A percentile compares a stretch with the other conserved stretches of the same genome.
Conservation (phyloP, 1,140 invertebrate genomes). For the Gryon sp. region DNA sequence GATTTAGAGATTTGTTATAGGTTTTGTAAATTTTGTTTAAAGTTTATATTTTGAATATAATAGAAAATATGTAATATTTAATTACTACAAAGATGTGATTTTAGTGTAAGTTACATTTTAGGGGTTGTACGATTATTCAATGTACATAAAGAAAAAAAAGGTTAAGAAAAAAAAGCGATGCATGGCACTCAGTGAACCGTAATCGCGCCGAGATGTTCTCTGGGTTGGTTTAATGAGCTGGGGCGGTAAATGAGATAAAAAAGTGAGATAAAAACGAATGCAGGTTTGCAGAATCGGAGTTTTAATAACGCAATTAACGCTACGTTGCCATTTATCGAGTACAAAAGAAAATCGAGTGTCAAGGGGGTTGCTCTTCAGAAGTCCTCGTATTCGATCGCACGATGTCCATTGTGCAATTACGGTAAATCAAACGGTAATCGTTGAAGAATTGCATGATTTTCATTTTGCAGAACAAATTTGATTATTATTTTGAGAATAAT, state of each 20-base stretch:
- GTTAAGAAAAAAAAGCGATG: slow-evolving; percentile 17
- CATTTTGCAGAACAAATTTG: too few species aligned
- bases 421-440: too few species aligned
- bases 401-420: too few species aligned
- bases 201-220: slow-evolving; percentile 50
- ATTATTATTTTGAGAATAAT: too few species aligned
- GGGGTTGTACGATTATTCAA: slow-evolving; percentile 21
- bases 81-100: too few species aligned
- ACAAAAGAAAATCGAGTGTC: slow-evolving; percentile 31
- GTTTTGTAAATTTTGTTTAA: too few species aligned
- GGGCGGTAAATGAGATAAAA: slow-evolving; percentile 48
- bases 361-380: slow-evolving; percentile 18
- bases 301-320: slow-evolving; percentile 65
- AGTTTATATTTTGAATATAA: too few species aligned
- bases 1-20: too few species aligned
- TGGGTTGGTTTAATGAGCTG: slow-evolving; percentile 52
- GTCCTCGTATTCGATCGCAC: slow-evolving; percentile 1
- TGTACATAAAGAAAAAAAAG: slow-evolving; percentile 15
- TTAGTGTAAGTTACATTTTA: too few species aligned
- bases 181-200: slow-evolving; percentile 32
- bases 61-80: too few species aligned
- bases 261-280: slow-evolving; percentile 46
- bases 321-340: slow-evolving; percentile 45
- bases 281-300: slow-evolving; percentile 27
- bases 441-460: too few species aligned